Base-by-base conservation (phyloP, 30 jellyfish, hydroid and myxozoan genomes). In the Cassiopea xamachana region DNA sequence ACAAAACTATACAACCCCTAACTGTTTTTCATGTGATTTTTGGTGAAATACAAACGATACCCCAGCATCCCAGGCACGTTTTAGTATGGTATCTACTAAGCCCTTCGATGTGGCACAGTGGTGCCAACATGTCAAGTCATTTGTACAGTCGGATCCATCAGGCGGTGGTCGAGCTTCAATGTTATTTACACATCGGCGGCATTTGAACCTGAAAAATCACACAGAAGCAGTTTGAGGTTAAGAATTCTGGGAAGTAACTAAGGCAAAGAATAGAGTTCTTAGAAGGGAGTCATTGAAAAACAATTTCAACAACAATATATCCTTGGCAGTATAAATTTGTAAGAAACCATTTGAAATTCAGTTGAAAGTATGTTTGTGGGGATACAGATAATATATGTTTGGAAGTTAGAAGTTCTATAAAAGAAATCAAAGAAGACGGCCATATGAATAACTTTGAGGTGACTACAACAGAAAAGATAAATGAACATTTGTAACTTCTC, bases 21-120 rank as follows among this genome's bases (percentile, higher is more conserved):
- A 69, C 62, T 89, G 96, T 45, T 49, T 46, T 89, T 93, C 97
- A 85, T 96, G 99, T 18, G 99, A 96, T 85, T 90, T 91, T 80
- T 96, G 99, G 87, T 96, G 98, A 69, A 96, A 96, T 15, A 96
- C 98, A 86, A 96, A 96, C 48, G 98, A 91, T n/a, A 96, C 94
- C 39, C 98, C 99, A 81, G 98, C 90, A 70, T 93, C 96, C 99
- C 98, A 92, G 75, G 97, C 98, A 27, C 98, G 89, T 72, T 93
- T 96, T 73, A 96, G 87, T 8, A 96, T 84, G 4, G 97, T 87
- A 75, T 96, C 99, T 18, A 83, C 97, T 13, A 96, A 79, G 18
- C 98, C 98, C 73, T 96, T 96, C 5, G 99, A 75, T 77, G 77
- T 89, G 71, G 98, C 98, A 83, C 98, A 86, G 80, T 96, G 99